Percentiles rank a stretch among this genome's conserved stretches.
phyloP scores from a whole-genome alignment of 2,113 vertebrate species.

The Isurus oxyrinchus region DNA sequence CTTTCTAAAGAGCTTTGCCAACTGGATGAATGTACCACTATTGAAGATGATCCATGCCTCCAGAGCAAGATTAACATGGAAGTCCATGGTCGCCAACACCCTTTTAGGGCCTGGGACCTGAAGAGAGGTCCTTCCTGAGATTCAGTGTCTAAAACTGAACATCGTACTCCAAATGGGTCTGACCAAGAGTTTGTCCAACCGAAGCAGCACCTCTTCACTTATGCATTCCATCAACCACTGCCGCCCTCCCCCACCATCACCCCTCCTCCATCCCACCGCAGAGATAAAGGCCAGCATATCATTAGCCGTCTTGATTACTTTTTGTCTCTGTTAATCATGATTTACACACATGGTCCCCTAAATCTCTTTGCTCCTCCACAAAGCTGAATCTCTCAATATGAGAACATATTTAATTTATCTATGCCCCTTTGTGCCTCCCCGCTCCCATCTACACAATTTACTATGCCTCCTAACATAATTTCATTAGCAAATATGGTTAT shows the following conservation, averaged over 20 bases:
- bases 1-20: no score
- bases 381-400: background rate
- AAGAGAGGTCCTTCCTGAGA: background rate
- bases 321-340: background rate
- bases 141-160: background rate
- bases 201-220: background rate
- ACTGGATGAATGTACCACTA: no score
- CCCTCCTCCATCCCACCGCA: no score
- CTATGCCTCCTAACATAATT: background rate
- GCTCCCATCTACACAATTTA: background rate
- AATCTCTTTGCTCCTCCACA: background rate
- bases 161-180: background rate
- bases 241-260: no score
- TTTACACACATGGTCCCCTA: background rate
- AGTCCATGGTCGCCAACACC: no score
- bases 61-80: no score
- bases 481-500: background rate
- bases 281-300: background rate
- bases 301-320: background rate
- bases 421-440: background rate
- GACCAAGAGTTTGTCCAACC: background rate
- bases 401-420: background rate
- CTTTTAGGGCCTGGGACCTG: no score
- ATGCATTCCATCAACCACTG: background rate
- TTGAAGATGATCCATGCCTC: no score